Evolutionary conservation across 2,113 vertebrate genomes (phyloP), one percentile per base, ranked within the genome.

Genomic region (Haplotaxodon microlepis): DNA sequence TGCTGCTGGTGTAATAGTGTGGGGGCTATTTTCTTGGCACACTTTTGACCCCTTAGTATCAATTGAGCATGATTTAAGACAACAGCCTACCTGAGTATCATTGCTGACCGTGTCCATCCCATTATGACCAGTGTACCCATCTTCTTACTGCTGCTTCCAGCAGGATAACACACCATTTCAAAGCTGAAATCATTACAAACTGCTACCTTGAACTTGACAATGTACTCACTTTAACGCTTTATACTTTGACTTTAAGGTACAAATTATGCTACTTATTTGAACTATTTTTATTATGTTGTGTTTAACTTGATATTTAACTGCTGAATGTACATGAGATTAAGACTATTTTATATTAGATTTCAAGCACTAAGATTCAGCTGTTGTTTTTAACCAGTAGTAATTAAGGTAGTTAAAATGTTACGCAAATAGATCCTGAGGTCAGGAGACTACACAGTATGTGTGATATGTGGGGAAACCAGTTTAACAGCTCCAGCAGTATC

Each of bases 381-480:
- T 3, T 40, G 8, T 2, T 73, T 69, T 38, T 69, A 21, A 51
- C 17, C 27, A 78, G 4, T 9, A 7, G 7, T 19, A 6, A 84
- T 11, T 9, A 16, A 12, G 31, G 19, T 16, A 27, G 9, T 47
- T 59, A 13, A 53, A 47, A 73, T 19, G 9, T n/a, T 31, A 19
- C 4, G 4, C 4, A 69, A 66, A 27, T 24, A 4, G 13, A 69
- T 7, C 5, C 5, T 12, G 1, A 9, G 47, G 56, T n/a, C 16
- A 81, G 21, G n/a, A 47, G 53, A n/a, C 36, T 84, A 13, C 29
- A 38, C n/a, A 38, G 27, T 51, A 88, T 69, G 69, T 5, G 21
- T 50, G 88, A 61, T 13, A 92, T 93, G 94, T 79, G 71, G 93
- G 63, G 9, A 87, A 54, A 95, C 94, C 91, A 84, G 94, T 92